Evolutionary conservation across 2,888 invertebrate genomes (phyloP).

Genomic region (Papilio elwesi): DNA sequence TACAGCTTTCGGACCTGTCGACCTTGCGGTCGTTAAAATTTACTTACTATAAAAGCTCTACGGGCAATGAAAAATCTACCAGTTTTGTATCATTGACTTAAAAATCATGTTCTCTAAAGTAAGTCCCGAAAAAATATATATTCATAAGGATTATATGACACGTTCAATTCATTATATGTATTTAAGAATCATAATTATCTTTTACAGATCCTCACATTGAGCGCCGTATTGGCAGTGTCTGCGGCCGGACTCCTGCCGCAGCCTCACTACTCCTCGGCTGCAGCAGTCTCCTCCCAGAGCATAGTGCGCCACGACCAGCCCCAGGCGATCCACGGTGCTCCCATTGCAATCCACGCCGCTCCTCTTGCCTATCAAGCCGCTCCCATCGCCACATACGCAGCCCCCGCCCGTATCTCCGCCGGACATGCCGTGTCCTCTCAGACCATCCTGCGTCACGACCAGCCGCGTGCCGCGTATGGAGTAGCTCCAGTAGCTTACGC

Average conservation of each 20-base stretch:
- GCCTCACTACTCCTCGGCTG: conserved; percentile 66
- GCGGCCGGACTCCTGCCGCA: conserved; percentile 57
- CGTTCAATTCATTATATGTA: no score
- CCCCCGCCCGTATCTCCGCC: conserved; percentile 52
- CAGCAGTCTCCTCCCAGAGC: conserved; percentile 59
- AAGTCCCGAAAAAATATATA: conserved; percentile 32
- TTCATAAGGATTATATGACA: neutral
- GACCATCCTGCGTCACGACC: conserved; percentile 70
- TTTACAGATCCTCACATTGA: conserved; percentile 43
- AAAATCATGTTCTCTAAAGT: conserved; percentile 48
- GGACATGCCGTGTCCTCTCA: conserved; percentile 57
- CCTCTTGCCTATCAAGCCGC: conserved; percentile 55
- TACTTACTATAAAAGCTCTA: conserved; percentile 25
- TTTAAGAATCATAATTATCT: no score
- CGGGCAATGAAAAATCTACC: conserved; percentile 31
- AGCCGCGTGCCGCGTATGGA: conserved; percentile 52
- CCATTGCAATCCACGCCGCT: conserved; percentile 54
- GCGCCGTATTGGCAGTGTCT: conserved; percentile 64
- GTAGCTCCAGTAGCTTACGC: conserved; percentile 54
- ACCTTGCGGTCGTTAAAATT: conserved; percentile 34
- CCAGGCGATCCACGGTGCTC: conserved; percentile 43
- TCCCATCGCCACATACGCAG: conserved; percentile 50
- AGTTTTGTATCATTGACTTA: conserved; percentile 38
- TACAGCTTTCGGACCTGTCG: conserved; percentile 35
- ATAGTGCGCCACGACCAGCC: conserved; percentile 10